Evolutionary conservation across 2,888 invertebrate species (phyloP), one percentile per base, ranked within the genome.

Genomic region (Bombyx huttoni): DNA sequence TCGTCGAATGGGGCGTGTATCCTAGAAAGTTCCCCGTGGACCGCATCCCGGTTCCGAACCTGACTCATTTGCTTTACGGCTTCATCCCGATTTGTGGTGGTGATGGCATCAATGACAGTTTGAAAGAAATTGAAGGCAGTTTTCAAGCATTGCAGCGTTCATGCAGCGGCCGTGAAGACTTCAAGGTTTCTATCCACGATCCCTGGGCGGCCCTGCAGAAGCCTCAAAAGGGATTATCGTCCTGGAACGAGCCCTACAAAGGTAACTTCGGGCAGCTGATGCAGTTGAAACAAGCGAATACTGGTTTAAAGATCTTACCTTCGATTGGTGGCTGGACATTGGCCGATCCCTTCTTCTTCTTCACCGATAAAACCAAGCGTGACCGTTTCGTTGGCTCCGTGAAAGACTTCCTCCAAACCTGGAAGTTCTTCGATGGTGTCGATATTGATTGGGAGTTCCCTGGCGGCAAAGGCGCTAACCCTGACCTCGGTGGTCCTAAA

Each of bases 391-490:
- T 88, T 0, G 80, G 66, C 50, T 88, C 88, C 7, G 87, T 87
- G 0, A 86, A 81, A 57, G 88, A 88, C 48, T 88, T 88, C 68
- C 73, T 88, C 0, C 71, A 78, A 55, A 88, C 88, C 1, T 88
- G 88, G 88, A 88, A 88, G 57, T 88, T 88, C 78, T 88, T 87
- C 51, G 88, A 88, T 49, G 88, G 88, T 33, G 86, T 88, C 3
- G 88, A 88, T 48, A 88, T 88, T 52, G 88, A 88, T 57, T 88
- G 88, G 88, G 88, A 88, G 57, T 88, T 88, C 78, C 88, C 88
- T 63, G 88, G 88, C 49, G 88, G 88, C 54, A 87, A 88, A 53
- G 88, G 88, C 13, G 88, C 88, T 7, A 88, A 87, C 60, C 87
- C 87, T 40, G 66, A 80, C 50, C 75, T 88, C 9, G 88, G 88